Base-by-base conservation (phyloP, 1,140 invertebrate species). In the Papilio dardanus region DNA sequence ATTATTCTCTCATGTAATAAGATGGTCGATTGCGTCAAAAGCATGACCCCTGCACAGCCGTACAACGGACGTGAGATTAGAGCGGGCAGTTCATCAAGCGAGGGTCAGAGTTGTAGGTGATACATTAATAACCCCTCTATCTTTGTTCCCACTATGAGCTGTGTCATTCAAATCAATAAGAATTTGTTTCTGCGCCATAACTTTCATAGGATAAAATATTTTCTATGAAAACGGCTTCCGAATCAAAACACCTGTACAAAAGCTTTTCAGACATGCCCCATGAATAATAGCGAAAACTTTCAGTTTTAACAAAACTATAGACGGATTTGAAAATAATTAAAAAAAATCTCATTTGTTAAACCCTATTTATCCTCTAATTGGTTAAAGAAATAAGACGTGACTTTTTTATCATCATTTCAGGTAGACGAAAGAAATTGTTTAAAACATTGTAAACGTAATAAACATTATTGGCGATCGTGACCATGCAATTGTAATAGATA, bases 41-140 rank as follows among this genome's bases (percentile, higher is more conserved):
- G 62, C 24, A 7, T 16, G 31, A 31, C 62, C 31, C 12, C 62
- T 33, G 16, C 3, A 2, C 62, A 19, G 30, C n/a, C 1, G 30
- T 16, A 31, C 58, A 54, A 16, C 62, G 62, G 28, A 33, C 62
- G 62, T 33, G 54, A 66, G 62, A 66, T 66, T 33, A 66, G 5
- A 66, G 31, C 14, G 1, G 62, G 7, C 62, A 66, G 31, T 66
- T 31, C 62, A 62, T 62, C 58, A 62, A 33, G 62, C 30, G 3
- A 28, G 24, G 62, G 62, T 33, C 28, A 33, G 16, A 33, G 28
- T n/a, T 12, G 62, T 31, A 10, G 4, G 28, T 30, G 58, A 10
- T 14, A 62, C 58, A 62, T 62, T 62, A 30, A 66, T 33, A 66
- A 66, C 62, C 62, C 62, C 62, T 28, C 7, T 66, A 66, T 66